phyloP scores from a whole-genome alignment of 1,140 invertebrate genomes.

The Lordiphosa clarofinis region DNA sequence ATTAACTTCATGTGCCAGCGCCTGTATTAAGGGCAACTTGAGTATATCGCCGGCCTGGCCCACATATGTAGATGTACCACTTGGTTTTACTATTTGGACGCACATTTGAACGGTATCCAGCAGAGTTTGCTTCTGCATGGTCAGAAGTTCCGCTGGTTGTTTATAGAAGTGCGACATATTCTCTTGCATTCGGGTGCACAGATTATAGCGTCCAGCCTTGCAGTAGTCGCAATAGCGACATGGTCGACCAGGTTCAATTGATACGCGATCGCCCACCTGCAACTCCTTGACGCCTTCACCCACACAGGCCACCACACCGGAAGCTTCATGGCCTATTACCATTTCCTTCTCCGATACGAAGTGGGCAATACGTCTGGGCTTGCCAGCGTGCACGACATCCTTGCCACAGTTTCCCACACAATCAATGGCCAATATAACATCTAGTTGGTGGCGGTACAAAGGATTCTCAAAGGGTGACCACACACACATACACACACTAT shows the following conservation, averaged over 20 bases:
- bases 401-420: not conserved
- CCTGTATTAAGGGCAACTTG: not conserved
- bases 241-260: not conserved
- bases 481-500: too few species aligned
- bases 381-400: not conserved
- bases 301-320: not conserved
- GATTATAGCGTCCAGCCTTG: constrained; percentile 1
- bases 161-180: not conserved
- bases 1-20: too few species aligned
- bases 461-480: not conserved
- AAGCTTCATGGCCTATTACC: not conserved
- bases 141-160: not conserved
- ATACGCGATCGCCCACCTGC: not conserved
- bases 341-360: not conserved
- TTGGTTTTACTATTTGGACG: not conserved
- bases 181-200: not conserved
- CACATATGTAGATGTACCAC: not conserved
- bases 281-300: constrained; percentile 2
- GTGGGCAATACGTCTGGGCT: not conserved
- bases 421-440: constrained; percentile 3
- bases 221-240: not conserved
- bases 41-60: not conserved
- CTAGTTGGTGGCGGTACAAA: not conserved
- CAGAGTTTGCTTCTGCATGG: not conserved
- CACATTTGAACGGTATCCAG: not conserved